Conservation (phyloP, 2,888 invertebrate genomes). For the Meghimatium bilineatum region DNA sequence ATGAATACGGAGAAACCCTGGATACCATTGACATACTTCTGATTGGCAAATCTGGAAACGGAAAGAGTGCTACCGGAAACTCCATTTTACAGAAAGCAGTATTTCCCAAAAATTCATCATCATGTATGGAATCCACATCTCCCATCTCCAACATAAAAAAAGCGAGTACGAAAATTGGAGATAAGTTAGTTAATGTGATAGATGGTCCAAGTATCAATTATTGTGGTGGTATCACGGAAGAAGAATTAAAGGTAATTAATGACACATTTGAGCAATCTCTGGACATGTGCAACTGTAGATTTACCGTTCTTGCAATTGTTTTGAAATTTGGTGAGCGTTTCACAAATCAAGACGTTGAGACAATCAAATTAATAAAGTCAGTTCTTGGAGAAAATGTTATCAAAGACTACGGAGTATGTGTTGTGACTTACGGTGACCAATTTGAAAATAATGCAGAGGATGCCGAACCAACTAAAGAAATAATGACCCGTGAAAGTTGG, state of each 20-base stretch:
- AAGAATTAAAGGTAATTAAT: background rate
- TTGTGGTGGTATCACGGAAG: background rate
- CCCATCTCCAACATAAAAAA: background rate
- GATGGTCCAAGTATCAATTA: slow-evolving; percentile 30
- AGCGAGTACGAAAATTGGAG: slow-evolving; percentile 1
- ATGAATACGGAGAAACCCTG: too few relatives aligned
- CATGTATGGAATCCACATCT: background rate
- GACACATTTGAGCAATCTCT: background rate
- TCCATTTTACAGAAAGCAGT: background rate
- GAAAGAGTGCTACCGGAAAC: slow-evolving; percentile 16
- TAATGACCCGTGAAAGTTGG: slow-evolving; percentile 16
- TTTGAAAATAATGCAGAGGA: slow-evolving; percentile 20
- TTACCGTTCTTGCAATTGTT: slow-evolving; percentile 26
- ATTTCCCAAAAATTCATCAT: background rate
- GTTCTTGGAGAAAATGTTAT: slow-evolving; percentile 37
- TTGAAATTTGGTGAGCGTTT: slow-evolving; percentile 23
- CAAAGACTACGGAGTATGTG: slow-evolving; percentile 31
- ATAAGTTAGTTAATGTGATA: slow-evolving; percentile 20
- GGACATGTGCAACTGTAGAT: background rate
- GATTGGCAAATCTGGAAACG: slow-evolving; percentile 10
- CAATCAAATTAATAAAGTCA: slow-evolving; percentile 30
- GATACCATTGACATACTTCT: background rate
- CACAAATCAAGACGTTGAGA: slow-evolving; percentile 29
- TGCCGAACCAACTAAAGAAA: background rate
- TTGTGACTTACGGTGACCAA: slow-evolving; percentile 35